phyloP scores from a whole-genome alignment of 2,888 invertebrate species.

The Monopis laevigella region DNA sequence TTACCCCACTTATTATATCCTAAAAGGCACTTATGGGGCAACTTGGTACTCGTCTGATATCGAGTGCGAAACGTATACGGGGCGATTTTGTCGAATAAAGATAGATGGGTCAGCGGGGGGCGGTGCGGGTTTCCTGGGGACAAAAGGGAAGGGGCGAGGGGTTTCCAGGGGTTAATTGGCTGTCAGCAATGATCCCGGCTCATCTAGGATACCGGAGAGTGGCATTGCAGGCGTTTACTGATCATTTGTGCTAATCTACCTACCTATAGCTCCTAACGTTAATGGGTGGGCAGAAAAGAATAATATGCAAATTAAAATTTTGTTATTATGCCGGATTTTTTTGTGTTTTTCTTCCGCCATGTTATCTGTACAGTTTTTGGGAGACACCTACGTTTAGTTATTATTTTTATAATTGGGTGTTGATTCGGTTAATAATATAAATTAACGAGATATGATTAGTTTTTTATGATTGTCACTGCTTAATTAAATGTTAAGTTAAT shows the following conservation, averaged over 20 bases:
- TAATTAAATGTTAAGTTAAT: no score
- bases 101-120: slow-evolving; percentile 41
- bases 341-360: background rate
- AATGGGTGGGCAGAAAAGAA: background rate
- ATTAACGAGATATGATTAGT: no score
- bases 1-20: no score
- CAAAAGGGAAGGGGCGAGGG: slow-evolving; percentile 16
- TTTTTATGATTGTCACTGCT: no score
- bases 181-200: slow-evolving; percentile 56
- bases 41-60: slow-evolving; percentile 26
- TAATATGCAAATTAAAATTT: background rate
- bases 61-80: slow-evolving; percentile 38
- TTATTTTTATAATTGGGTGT: no score
- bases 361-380: background rate
- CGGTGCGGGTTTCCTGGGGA: slow-evolving; percentile 10
- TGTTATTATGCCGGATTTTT: background rate
- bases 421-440: no score
- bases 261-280: no score
- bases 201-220: slow-evolving; percentile 7
- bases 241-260: no score
- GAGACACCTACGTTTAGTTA: no score
- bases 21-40: background rate
- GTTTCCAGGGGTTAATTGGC: slow-evolving; percentile 48
- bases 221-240: background rate
- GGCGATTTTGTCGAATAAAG: slow-evolving; percentile 54